These are phyloP conservation scores for Melanophora roralis DNA, from an alignment of 2,888 invertebrate species.

Conservation along the genomic window DNA sequence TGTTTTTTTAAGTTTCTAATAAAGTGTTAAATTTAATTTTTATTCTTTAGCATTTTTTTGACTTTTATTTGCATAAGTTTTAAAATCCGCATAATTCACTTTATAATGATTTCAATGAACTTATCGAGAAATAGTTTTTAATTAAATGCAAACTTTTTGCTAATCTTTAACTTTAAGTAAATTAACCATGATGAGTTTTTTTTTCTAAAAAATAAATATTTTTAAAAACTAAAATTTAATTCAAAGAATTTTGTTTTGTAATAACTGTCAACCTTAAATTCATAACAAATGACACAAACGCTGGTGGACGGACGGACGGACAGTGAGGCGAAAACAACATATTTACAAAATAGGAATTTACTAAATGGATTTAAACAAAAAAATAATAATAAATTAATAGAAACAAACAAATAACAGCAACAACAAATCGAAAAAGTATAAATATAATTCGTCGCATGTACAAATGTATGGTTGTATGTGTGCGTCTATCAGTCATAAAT, in stretches of 20 bases:
- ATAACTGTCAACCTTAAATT: conserved; percentile 17
- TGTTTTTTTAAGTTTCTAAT: no score
- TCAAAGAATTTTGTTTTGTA: background rate
- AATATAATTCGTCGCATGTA: conserved; percentile 13
- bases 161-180: background rate
- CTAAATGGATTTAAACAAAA: background rate
- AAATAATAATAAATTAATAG: conserved; percentile 18
- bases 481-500: conserved; percentile 38
- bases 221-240: background rate
- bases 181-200: background rate
- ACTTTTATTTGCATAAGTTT: background rate
- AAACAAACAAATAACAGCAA: conserved; percentile 29
- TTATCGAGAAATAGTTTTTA: background rate
- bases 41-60: no score
- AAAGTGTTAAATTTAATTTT: no score
- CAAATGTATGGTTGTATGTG: background rate
- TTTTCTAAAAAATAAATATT: background rate
- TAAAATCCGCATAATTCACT: background rate
- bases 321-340: background rate
- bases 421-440: conserved; percentile 25
- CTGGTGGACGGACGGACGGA: background rate
- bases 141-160: background rate
- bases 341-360: conserved; percentile 27
- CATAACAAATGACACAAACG: background rate
- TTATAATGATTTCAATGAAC: conserved; percentile 38